Base-by-base conservation (phyloP, 2,888 invertebrate genomes). In the Catocala sponsa region DNA sequence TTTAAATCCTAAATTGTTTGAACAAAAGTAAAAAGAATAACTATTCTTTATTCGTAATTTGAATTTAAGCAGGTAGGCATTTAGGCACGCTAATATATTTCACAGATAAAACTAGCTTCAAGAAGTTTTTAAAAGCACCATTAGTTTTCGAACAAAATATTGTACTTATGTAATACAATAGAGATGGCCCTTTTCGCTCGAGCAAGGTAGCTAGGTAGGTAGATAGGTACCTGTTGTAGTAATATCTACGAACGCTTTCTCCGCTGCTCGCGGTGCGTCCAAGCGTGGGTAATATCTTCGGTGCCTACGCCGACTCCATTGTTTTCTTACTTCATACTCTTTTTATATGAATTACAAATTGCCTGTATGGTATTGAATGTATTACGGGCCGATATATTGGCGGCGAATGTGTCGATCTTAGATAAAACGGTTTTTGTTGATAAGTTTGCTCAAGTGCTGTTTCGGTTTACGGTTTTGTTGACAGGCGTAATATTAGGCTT, bases 281-380 rank as follows among this genome's bases (percentile, higher is more conserved):
- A 78, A 84, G 85, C 90, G 89, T 87, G 84, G 79, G 85, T 86
- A 87, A 86, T 85, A 77, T 71, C 79, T 79, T 78, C 71, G 74
- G 76, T 79, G 73, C 74, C 80, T 83, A 80, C 84, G 74, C 83
- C 73, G 70, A 76, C 73, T 79, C 82, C 71, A 87, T 87, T 89
- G 87, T 89, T 84, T 84, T 83, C 58, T 61, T 77, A 80, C 79
- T 81, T 80, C 68, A 63, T 76, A 70, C 60, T 65, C 52, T 83
- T 80, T 82, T 82, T 82, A 68, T 77, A 68, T 68, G 63, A 76
- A 74, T 76, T 71, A 76, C 77, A 68, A 73, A 68, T 66, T 59
- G 59, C 35, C 35, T 54, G 59, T 52, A 25, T 61, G 53, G 32
- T 60, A 61, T 61, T 62, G 46, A 73, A 55, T 56, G 46, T 55